Evolutionary conservation across 2,113 vertebrate genomes (phyloP).

Genomic region (Plestiodon gilberti): DNA sequence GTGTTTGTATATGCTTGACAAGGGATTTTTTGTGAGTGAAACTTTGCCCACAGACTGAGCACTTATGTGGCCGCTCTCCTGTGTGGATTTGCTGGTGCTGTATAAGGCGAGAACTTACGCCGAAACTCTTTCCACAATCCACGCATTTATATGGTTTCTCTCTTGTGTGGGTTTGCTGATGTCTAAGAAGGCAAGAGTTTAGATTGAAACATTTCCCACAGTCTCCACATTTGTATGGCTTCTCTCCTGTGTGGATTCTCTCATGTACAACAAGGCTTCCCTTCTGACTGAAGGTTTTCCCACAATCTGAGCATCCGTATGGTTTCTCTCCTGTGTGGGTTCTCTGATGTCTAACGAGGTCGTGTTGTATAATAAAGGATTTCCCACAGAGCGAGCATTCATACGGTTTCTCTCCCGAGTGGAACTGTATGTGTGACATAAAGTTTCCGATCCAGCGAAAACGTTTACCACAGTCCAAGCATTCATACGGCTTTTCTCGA

Average conservation of each 20-base stretch:
- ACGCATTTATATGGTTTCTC: conserved; percentile 71
- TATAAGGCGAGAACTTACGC: conserved; percentile 71
- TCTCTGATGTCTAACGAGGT: conserved; percentile 63
- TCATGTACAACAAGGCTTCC: conserved; percentile 64
- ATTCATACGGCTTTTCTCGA: conserved; percentile 29
- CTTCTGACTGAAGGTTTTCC: conserved; percentile 67
- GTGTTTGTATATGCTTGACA: conserved; percentile 67
- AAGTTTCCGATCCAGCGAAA: conserved; percentile 25
- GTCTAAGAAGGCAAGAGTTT: conserved; percentile 68
- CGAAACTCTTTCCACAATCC: conserved; percentile 70
- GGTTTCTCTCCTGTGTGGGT: conserved; percentile 64
- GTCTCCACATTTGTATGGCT: conserved; percentile 64
- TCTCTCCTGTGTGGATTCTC: conserved; percentile 68
- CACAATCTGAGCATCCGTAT: conserved; percentile 67
- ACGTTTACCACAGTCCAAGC: conserved; percentile 32
- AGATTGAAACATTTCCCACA: conserved; percentile 73
- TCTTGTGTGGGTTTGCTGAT: conserved; percentile 70
- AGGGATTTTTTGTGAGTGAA: conserved; percentile 71
- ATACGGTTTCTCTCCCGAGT: not conserved
- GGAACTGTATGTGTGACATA: conserved; percentile 38
- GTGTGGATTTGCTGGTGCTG: conserved; percentile 82
- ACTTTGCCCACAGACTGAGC: conserved; percentile 72
- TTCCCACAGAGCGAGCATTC: conserved; percentile 44
- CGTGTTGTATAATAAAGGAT: conserved; percentile 63
- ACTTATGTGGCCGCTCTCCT: conserved; percentile 81